Evolutionary conservation across 2,113 vertebrate species (phyloP), one percentile per base, ranked within the genome.

Genomic region (Cavia aperea): DNA sequence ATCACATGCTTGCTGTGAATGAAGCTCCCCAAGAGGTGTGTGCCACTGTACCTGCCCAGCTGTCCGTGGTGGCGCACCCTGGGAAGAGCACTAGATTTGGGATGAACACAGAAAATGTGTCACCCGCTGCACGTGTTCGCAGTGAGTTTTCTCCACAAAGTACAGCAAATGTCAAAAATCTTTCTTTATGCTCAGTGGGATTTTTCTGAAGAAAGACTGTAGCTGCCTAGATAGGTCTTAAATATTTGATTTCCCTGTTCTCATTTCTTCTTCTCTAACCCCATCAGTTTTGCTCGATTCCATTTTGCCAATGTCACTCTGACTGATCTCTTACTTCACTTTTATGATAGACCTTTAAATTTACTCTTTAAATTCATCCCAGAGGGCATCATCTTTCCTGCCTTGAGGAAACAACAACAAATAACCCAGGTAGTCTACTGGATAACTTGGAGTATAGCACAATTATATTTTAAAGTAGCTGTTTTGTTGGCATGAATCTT

Each of bases 281-380:
- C 51, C 24, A 43, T 93, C 79, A 66, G 33, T 92, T 90, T 95
- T 94, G 68, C 58, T 94, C 1, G 0, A 56, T 86, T 92, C 93
- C 79, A 83, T 81, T 92, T 96, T 88, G 46, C 36, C 62, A 56
- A 12, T 65, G 88, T 95, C 90, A 86, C 43, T 86, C 88, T 83
- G 68, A 88, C 66, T 54, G 93, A 95, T 88, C 68, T 96, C 90
- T 94, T 88, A 58, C 90, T 89, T 95, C 49, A 49, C 86, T 87
- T 96, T 94, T 63, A 31, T 62, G 88, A 90, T 39, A 90, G 88
- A 79, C 68, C 81, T 96, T 94, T 90, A 94, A 86, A 90, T 94
- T 83, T 62, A 79, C 49, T 66, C 26, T 89, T 79, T 65, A 93
- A 85, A 88, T 90, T 86, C 58, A 56, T 89, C 75, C 88, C 7